These are phyloP conservation scores for Clusia tigrina DNA, from an alignment of 2,888 invertebrate species.

Conservation along the genomic window DNA sequence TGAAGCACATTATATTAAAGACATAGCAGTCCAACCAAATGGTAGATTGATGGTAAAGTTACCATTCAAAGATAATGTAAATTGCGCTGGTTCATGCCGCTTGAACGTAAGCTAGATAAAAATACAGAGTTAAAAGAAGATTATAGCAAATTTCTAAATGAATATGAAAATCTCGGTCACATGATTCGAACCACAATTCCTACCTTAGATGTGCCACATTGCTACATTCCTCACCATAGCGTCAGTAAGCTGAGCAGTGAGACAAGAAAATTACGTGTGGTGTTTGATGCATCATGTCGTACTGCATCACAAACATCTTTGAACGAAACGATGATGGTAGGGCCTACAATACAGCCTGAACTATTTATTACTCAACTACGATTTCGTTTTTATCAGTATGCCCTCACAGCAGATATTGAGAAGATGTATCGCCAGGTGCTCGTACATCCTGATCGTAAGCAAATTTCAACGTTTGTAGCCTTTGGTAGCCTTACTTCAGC, in stretches of 20 bases:
- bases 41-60: background rate
- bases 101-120: background rate
- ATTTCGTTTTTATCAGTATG: background rate
- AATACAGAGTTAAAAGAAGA: background rate
- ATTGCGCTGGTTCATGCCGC: background rate
- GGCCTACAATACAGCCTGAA: background rate
- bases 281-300: slow-evolving; percentile 19
- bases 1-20: background rate
- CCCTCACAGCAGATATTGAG: background rate
- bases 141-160: background rate
- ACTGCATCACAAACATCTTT: slow-evolving; percentile 10
- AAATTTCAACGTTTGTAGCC: too few relatives aligned
- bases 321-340: background rate
- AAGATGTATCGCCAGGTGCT: slow-evolving; percentile 1
- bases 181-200: background rate
- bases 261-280: slow-evolving; percentile 16
- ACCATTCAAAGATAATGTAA: background rate
- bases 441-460: background rate
- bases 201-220: slow-evolving; percentile 12
- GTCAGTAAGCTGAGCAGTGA: slow-evolving; percentile 17
- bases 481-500: too few relatives aligned
- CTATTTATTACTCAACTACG: background rate
- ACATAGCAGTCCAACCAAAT: background rate
- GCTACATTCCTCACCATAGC: slow-evolving; percentile 18
- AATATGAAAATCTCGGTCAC: slow-evolving; percentile 8